Conservation (phyloP, 2,113 vertebrate species). For the Gnathonemus longibarbis region DNA sequence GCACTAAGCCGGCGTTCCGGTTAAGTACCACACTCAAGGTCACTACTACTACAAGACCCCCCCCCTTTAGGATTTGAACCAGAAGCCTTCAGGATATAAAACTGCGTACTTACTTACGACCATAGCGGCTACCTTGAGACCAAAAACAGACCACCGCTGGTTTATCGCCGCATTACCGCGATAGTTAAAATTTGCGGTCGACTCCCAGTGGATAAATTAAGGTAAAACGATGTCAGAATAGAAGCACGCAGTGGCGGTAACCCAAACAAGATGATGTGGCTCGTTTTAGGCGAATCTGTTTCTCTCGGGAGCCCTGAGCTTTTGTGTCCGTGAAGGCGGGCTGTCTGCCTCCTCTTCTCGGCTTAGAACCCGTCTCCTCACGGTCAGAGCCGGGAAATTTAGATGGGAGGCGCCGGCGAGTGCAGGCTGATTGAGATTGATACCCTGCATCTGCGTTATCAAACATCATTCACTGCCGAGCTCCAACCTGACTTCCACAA, state of each 20-base stretch:
- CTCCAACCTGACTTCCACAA: slow-evolving; percentile 70
- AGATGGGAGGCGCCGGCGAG: not conserved
- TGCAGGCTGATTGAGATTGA: slow-evolving; percentile 42
- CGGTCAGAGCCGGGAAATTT: not conserved
- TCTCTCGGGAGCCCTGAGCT: not conserved
- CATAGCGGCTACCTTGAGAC: not conserved
- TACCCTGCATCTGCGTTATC: slow-evolving; percentile 71
- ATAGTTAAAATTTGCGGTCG: not conserved
- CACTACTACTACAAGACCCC: not conserved
- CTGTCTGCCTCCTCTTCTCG: not conserved
- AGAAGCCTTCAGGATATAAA: not conserved
- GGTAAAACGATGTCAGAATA: not conserved
- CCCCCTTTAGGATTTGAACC: not conserved
- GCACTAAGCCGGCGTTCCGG: not conserved
- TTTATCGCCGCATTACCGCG: not conserved
- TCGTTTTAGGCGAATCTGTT: not conserved
- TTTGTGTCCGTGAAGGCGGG: not conserved
- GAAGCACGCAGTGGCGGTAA: not conserved
- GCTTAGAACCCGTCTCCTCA: not conserved
- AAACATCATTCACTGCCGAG: slow-evolving; percentile 63
- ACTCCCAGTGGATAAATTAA: not conserved
- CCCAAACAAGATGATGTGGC: not conserved
- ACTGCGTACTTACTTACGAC: not conserved
- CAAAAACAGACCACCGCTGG: not conserved
- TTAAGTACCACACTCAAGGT: not conserved